phyloP scores from a whole-genome alignment of 2,113 vertebrate species.

The Vimba vimba region DNA sequence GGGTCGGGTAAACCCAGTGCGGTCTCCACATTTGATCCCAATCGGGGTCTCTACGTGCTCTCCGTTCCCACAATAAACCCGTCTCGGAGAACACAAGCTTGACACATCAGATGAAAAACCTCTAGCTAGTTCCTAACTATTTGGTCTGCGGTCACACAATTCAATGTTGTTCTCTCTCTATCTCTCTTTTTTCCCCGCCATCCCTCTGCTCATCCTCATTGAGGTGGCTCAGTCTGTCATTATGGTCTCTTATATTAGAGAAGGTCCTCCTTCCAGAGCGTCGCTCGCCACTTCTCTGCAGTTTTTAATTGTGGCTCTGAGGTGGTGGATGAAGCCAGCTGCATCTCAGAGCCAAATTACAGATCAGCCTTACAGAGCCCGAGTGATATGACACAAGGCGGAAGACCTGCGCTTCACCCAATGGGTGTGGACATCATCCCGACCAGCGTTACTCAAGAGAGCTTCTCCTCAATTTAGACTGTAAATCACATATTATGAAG shows the following conservation, averaged over 20 bases:
- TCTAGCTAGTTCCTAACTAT: constrained; percentile 60
- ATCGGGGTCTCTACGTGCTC: constrained; percentile 30
- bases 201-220: constrained; percentile 62
- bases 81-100: constrained; percentile 16
- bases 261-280: constrained; percentile 61
- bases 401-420: constrained; percentile 25
- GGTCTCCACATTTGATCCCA: constrained; percentile 44
- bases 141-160: constrained; percentile 61
- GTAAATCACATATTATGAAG: not conserved
- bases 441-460: not conserved
- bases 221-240: constrained; percentile 74
- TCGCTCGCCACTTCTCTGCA: constrained; percentile 61
- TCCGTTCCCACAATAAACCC: constrained; percentile 51
- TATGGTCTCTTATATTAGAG: constrained; percentile 65
- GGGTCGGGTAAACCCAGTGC: constrained; percentile 52
- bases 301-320: constrained; percentile 73
- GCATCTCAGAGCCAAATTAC: constrained; percentile 66
- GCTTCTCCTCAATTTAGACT: not conserved
- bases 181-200: not conserved
- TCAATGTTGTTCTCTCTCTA: constrained; percentile 13
- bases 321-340: constrained; percentile 42
- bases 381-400: constrained; percentile 47
- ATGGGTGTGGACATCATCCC: constrained; percentile 2
- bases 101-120: constrained; percentile 37
- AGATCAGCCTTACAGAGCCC: constrained; percentile 65